Percentiles rank a stretch among this genome's conserved stretches.
These are phyloP conservation scores for Chionomys nivalis DNA, from an alignment of 2,113 vertebrate genomes.

Conservation along the genomic window DNA sequence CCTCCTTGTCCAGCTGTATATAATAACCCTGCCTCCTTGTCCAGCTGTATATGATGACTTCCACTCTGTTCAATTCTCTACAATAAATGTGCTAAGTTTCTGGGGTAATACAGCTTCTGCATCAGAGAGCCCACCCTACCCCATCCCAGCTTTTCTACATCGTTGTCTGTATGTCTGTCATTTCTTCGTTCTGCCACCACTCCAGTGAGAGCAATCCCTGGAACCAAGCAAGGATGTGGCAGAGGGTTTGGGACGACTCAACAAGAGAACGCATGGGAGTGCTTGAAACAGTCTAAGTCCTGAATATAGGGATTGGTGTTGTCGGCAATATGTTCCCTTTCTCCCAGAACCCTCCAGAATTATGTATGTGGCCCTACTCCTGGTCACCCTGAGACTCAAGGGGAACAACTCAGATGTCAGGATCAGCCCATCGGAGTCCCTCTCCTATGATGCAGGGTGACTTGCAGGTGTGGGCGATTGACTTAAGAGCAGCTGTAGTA, in stretches of 20 bases:
- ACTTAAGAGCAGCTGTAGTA: neutral
- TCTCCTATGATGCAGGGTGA: neutral
- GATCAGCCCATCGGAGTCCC: neutral
- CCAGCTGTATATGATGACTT: neutral
- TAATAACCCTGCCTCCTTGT: neutral
- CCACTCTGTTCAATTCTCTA: neutral
- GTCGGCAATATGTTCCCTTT: fast-evolving
- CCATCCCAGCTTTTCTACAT: neutral
- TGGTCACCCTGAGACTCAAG: neutral
- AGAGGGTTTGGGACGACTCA: neutral
- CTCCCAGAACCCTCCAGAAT: neutral
- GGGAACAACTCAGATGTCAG: neutral
- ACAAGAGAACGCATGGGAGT: fast-evolving
- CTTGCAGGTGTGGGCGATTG: fast-evolving
- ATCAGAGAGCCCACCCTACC: neutral
- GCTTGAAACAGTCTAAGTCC: neutral
- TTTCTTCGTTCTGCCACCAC: neutral
- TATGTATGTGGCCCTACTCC: neutral
- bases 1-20: neutral
- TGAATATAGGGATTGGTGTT: fast-evolving
- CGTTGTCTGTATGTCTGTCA: neutral
- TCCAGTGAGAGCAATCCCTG: neutral
- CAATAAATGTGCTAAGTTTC: neutral
- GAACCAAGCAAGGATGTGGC: neutral
- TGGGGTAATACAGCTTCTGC: neutral